A percentile compares a stretch with the other conserved stretches of the same genome.
Conservation (phyloP, 1,140 invertebrate species). For the Pseudomyrmex gracilis region DNA sequence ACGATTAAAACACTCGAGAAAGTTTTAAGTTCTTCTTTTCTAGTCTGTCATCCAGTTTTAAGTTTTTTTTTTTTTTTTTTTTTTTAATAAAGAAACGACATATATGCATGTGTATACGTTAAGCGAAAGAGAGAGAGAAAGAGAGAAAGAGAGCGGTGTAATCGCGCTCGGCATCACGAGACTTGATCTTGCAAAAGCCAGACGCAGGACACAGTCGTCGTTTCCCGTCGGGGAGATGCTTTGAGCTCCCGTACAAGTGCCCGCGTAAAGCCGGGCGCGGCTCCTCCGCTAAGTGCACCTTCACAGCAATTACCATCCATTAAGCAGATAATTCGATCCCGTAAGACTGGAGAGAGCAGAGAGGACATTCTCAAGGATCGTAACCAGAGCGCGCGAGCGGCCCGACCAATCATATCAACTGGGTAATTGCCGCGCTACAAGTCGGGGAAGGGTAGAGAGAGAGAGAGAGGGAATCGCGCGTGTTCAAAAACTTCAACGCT, state of each 20-base stretch:
- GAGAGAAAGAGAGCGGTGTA: background rate
- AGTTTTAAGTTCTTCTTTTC: background rate
- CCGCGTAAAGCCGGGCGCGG: conserved; percentile 52
- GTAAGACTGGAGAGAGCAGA: conserved; percentile 55
- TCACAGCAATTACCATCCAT: conserved; percentile 74
- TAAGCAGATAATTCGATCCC: conserved; percentile 76
- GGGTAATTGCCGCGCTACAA: conserved; percentile 51
- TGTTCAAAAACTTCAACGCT: background rate
- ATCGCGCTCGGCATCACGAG: background rate
- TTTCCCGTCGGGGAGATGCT: background rate
- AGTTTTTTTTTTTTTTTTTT: background rate
- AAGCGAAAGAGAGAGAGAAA: background rate
- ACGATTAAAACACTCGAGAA: background rate
- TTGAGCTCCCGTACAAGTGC: conserved; percentile 56
- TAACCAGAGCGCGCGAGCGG: conserved; percentile 24
- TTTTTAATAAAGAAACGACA: background rate
- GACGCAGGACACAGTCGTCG: conserved; percentile 5
- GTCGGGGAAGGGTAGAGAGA: conserved; percentile 37
- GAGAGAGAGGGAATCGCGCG: background rate
- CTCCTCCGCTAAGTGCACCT: conserved; percentile 73
- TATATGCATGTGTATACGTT: too few relatives aligned
- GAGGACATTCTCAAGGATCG: conserved; percentile 57
- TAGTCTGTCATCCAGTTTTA: background rate
- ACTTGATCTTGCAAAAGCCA: background rate
- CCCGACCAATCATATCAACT: conserved; percentile 62